Conservation (phyloP, 2,113 vertebrate species). For the Panthera tigris region DNA sequence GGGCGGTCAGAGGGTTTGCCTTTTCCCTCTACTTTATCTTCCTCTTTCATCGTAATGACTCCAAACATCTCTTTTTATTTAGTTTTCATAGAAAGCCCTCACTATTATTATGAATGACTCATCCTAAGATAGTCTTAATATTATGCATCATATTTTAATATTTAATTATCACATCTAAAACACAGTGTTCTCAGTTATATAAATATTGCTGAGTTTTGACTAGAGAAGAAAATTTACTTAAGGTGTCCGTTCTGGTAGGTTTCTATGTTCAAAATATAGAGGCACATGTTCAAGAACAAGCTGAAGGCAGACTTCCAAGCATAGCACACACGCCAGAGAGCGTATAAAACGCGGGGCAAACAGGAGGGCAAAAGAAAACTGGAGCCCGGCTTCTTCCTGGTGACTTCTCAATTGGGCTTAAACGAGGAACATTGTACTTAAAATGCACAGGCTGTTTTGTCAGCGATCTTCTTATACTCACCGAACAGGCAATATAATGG, state of each 20-base stretch:
- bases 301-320: background rate
- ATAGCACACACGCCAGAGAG: rapidly evolving
- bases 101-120: background rate
- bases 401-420: background rate
- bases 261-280: background rate
- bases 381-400: background rate
- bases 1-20: background rate
- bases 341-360: background rate
- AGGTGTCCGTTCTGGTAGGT: background rate
- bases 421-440: background rate
- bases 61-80: background rate
- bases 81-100: background rate
- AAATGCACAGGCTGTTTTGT: background rate
- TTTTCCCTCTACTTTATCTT: background rate
- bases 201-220: background rate
- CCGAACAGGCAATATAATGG: background rate
- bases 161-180: background rate
- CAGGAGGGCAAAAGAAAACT: background rate
- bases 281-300: background rate
- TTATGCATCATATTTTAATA: background rate
- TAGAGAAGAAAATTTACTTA: background rate
- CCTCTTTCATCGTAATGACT: background rate
- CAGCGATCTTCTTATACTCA: background rate
- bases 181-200: background rate
- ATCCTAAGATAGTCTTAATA: background rate